Base-by-base conservation (phyloP, 2,888 invertebrate species). In the Cynaeus angustus region DNA sequence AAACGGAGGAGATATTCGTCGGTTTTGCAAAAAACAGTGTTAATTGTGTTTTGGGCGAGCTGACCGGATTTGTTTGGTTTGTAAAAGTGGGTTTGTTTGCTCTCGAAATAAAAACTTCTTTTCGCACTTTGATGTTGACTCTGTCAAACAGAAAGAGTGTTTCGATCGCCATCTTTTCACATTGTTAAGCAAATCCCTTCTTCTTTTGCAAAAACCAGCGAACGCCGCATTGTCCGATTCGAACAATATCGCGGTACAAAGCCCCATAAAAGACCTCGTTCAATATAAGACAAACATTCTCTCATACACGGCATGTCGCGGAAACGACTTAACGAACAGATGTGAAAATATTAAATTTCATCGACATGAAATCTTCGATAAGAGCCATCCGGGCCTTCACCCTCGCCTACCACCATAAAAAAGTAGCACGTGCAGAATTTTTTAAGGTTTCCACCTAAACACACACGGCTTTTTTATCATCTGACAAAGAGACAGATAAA, bases 311-410 rank as follows among this genome's bases (percentile, higher is more conserved):
- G 45, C 14, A 53, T 53, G 53, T 53, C 53, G 65, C 33, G 65
- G 65, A 65, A 65, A 52, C 52, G 64, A 50, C 50, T 37, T 43
- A 10, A 21, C 13, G 72, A 75, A 72, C 75, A 75, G 75, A 75
- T 74, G 75, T 68, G 71, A 74, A 74, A 73, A 75, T 72, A 75
- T 75, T 72, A 66, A 59, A 64, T 75, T 75, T 71, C 75, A 71
- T 56, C 71, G 62, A 67, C 64, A 61, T 65, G 56, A 67, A 67
- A 67, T 59, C 59, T 26, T 59, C 6, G 59, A 13, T 13, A 38
- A 16, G 14, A 48, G n/a, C 61, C 14, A 33, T 28, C 61, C 30
- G 46, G 59, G 30, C 46, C 48, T 41, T 21, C 13, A 9, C 12
- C 38, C 7, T 45, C 43, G 2, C 8, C 30, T 9, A 8, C 28